Evolutionary conservation across 2,113 vertebrate genomes (phyloP).

Genomic region (Argyrosomus japonicus): DNA sequence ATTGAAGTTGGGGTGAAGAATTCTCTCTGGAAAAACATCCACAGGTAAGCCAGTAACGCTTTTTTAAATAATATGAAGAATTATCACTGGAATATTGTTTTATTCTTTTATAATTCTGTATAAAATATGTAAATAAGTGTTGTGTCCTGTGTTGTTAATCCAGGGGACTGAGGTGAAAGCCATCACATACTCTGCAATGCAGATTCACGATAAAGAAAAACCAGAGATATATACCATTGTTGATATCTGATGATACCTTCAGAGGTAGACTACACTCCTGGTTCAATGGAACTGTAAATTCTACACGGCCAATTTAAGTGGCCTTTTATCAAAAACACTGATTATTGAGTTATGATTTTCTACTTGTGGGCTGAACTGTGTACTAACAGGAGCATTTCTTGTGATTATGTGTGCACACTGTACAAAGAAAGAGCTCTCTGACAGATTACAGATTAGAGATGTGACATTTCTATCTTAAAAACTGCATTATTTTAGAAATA

Average conservation of each 20-base stretch:
- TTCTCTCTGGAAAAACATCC: conserved; percentile 94
- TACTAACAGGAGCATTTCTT: background rate
- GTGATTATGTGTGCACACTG: background rate
- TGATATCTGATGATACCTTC: conserved; percentile 88
- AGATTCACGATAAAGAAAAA: conserved; percentile 91
- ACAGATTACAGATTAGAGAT: background rate
- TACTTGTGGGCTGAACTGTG: background rate
- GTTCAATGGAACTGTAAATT: conserved; percentile 29
- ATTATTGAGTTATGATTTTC: conserved; percentile 17
- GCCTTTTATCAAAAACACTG: conserved; percentile 39
- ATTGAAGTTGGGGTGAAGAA: conserved; percentile 94
- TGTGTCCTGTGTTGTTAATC: conserved; percentile 44
- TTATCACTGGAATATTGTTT: background rate
- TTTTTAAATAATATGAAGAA: background rate
- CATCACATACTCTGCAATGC: conserved; percentile 99
- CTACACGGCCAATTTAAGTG: conserved; percentile 15
- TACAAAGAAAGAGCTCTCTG: background rate
- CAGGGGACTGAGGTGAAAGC: conserved; percentile 99
- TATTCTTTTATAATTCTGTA: background rate
- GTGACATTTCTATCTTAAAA: background rate
- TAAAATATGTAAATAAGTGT: background rate
- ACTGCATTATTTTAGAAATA: background rate
- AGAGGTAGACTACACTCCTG: background rate
- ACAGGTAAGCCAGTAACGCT: conserved; percentile 85
- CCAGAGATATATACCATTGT: conserved; percentile 96